A percentile compares a stretch with the other conserved stretches of the same genome.
Conservation (phyloP, 2,888 invertebrate genomes). For the Yponomeuta malinellus region DNA sequence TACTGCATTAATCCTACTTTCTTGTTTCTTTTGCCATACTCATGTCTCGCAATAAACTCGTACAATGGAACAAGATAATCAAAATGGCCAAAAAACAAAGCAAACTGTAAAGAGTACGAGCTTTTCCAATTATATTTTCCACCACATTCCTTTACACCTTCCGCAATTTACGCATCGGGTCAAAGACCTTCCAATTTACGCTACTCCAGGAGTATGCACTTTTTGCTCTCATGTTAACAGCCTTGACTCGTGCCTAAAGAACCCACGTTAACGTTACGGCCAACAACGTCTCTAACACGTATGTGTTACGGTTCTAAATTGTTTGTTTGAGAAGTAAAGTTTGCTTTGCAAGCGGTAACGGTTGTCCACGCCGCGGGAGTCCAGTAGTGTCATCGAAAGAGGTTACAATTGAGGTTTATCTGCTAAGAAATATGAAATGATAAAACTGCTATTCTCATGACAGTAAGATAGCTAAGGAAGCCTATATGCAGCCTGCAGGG, state of each 20-base stretch:
- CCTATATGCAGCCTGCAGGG: no score
- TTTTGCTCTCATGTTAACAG: slow-evolving; percentile 12
- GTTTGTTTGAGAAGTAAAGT: neutral
- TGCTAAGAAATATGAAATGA: no score
- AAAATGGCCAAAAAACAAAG: no score
- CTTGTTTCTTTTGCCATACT: no score
- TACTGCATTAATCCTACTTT: no score
- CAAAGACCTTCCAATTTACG: slow-evolving; percentile 10
- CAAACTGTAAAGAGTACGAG: no score
- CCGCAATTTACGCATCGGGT: slow-evolving; percentile 4
- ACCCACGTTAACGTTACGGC: neutral
- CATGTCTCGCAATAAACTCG: no score
- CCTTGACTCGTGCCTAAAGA: slow-evolving; percentile 10
- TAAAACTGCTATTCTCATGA: no score
- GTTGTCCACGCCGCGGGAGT: slow-evolving; percentile 54
- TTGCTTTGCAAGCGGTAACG: slow-evolving; percentile 31
- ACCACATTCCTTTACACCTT: neutral
- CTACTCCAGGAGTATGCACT: slow-evolving; percentile 3
- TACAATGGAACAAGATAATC: no score
- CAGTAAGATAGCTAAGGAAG: no score
- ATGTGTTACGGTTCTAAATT: slow-evolving; percentile 9
- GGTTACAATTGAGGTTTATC: neutral
- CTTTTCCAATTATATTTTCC: neutral
- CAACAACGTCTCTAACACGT: neutral
- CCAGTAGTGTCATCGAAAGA: slow-evolving; percentile 45